Conservation (phyloP, 2,797 vertebrate species). For the Ptychobarbus kaznakovi region DNA sequence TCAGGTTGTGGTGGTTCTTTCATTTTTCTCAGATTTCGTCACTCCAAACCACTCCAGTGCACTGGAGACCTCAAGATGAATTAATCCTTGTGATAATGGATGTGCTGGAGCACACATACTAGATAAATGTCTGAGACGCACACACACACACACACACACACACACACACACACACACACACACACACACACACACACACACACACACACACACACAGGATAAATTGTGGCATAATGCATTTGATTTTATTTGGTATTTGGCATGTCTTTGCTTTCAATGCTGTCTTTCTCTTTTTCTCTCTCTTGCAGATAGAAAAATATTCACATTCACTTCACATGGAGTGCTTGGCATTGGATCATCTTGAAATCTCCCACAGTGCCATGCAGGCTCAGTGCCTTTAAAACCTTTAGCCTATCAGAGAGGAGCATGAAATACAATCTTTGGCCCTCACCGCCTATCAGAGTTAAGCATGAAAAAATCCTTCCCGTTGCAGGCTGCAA, state of each 20-base stretch:
- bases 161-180: neutral
- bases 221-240: slow-evolving; percentile 13
- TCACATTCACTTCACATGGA: slow-evolving; percentile 26
- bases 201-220: neutral
- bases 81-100: slow-evolving; percentile 45
- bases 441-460: slow-evolving; percentile 32
- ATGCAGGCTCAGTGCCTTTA: slow-evolving; percentile 34
- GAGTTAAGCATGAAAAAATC: slow-evolving; percentile 40
- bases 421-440: slow-evolving; percentile 40
- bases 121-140: slow-evolving; percentile 6
- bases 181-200: neutral
- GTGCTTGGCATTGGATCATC: slow-evolving; percentile 39
- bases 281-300: neutral
- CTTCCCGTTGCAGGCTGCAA: slow-evolving; percentile 34
- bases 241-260: slow-evolving; percentile 18
- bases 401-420: slow-evolving; percentile 48
- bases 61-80: slow-evolving; percentile 39
- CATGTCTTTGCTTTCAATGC: slow-evolving; percentile 8
- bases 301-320: slow-evolving; percentile 6
- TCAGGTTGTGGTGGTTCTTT: slow-evolving; percentile 19
- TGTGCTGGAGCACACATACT: slow-evolving; percentile 21
- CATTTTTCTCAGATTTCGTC: slow-evolving; percentile 16
- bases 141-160: neutral
- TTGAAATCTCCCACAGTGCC: slow-evolving; percentile 45
- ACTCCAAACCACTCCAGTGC: slow-evolving; percentile 38